Evolutionary conservation across 2,113 vertebrate genomes (phyloP), one percentile per base, ranked within the genome.

Genomic region (Pterocles burchelli): DNA sequence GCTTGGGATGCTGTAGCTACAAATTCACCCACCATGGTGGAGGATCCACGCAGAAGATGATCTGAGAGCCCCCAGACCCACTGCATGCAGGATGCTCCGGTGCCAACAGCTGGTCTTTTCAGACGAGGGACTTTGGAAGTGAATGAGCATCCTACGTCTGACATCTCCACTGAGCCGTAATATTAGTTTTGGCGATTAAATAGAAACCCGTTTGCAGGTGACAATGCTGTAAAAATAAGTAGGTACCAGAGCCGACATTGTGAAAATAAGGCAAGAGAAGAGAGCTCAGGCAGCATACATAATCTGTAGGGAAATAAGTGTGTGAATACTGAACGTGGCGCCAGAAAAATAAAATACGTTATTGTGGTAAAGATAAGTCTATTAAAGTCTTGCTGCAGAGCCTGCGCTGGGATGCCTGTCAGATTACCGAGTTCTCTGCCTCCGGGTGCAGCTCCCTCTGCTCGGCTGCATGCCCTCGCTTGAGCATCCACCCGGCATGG

Each of bases 281-380:
- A 22, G 93, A 91, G 81, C 81, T 83, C 88, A 54, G 77, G 76
- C 81, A 85, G 85, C 58, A 83, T 67, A 45, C 67, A 22, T 89
- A 79, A 88, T 92, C 90, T 13, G 0, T 54, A 61, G 88, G 67
- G 92, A 94, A 95, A 93, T 43, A 89, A 70, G 75, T 1, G n/a
- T 92, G 92, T 96, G 96, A 92, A 95, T 95, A 96, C 95, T 83
- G 92, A 95, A 94, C 85, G 95, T 66, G 95, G 95, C 82, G 41
- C 54, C 75, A 88, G 85, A 82, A 94, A 96, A 96, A 78, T 85
- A 90, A 94, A 96, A 58, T 46, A 49, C 71, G 17, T 94, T 92
- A 57, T 92, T 92, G 92, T 94, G 61, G 88, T 77, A 59, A 75
- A 94, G 95, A 93, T 88, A 82, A 94, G 88, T 92, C 92, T 95